Evolutionary conservation across 2,113 vertebrate species (phyloP).

Genomic region (Leucopternis melanops): DNA sequence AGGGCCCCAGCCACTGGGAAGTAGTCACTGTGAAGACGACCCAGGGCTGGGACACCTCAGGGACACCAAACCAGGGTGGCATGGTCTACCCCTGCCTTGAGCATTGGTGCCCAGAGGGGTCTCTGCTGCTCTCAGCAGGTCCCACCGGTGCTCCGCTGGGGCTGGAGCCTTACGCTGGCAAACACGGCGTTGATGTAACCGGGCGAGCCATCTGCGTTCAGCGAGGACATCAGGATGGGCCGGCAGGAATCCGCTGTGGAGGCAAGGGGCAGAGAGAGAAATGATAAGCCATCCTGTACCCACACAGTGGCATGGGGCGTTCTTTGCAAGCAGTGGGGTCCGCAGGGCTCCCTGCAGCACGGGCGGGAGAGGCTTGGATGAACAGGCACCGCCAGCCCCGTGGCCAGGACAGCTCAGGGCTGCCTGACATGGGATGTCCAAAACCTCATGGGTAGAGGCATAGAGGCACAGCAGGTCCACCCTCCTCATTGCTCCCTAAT

Average conservation of each 20-base stretch:
- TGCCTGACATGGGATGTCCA: background rate
- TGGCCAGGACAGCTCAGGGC: background rate
- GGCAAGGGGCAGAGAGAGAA: background rate
- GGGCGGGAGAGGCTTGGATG: background rate
- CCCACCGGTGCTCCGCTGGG: accelerated
- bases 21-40: accelerated
- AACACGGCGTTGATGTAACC: slow-evolving; percentile 65
- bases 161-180: slow-evolving; percentile 10
- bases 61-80: too few species aligned
- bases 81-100: background rate
- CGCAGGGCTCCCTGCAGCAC: accelerated
- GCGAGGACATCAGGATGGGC: slow-evolving; percentile 52
- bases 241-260: slow-evolving; percentile 32
- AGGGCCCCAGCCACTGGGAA: background rate
- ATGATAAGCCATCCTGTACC: background rate
- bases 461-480: background rate
- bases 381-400: background rate
- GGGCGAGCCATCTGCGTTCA: background rate
- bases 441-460: background rate
- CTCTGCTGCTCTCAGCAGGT: background rate
- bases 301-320: background rate
- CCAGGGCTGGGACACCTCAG: background rate
- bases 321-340: background rate
- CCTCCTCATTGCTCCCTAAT: background rate
- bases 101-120: background rate